These are phyloP conservation scores for Myotis pilosus DNA, from an alignment of 2,797 vertebrate genomes.

Conservation along the genomic window DNA sequence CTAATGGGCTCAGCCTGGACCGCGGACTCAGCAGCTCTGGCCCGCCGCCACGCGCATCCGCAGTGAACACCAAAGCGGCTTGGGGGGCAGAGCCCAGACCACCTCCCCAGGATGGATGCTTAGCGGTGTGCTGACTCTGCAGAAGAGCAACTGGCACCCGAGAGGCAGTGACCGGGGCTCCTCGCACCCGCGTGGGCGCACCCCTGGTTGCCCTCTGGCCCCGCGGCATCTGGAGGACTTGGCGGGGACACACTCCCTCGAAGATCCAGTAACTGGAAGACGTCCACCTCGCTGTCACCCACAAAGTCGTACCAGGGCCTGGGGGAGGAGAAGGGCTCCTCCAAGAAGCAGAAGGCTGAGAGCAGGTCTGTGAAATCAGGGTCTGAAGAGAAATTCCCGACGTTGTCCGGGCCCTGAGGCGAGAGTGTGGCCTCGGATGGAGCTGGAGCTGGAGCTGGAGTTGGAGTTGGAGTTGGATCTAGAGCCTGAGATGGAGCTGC, in stretches of 20 bases:
- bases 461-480: too few relatives aligned
- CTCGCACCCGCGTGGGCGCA: rapidly evolving
- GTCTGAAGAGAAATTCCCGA: too few relatives aligned
- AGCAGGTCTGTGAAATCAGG: too few relatives aligned
- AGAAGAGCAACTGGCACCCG: rapidly evolving
- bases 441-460: too few relatives aligned
- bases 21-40: rapidly evolving
- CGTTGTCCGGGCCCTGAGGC: too few relatives aligned
- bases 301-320: background rate
- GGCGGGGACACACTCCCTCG: background rate
- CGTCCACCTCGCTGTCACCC: rapidly evolving
- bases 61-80: background rate
- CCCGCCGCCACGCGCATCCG: rapidly evolving
- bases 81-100: too few relatives aligned
- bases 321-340: background rate
- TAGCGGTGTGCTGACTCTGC: rapidly evolving
- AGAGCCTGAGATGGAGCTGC: rapidly evolving
- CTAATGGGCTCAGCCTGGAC: too few relatives aligned
- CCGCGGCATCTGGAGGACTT: rapidly evolving
- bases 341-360: too few relatives aligned
- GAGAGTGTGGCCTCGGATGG: too few relatives aligned
- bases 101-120: rapidly evolving
- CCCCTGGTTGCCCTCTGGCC: rapidly evolving
- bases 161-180: rapidly evolving
- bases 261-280: rapidly evolving